Base-by-base conservation (phyloP, 2,888 invertebrate genomes). In the Linyphia triangularis region DNA sequence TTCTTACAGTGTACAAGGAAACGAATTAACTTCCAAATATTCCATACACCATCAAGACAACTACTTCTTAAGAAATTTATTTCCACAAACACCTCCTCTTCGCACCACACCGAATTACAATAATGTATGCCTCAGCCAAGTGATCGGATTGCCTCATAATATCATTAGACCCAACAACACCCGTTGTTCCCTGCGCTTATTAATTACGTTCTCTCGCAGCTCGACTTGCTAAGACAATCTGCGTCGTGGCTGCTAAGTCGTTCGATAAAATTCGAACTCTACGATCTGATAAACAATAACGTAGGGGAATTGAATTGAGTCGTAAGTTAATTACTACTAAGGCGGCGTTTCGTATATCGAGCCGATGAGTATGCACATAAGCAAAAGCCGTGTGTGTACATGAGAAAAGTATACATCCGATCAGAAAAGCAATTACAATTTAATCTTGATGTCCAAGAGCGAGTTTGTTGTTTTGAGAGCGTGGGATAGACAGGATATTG, bases 351-450 rank as follows among this genome's bases (percentile, higher is more conserved):
- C n/a, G 51, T 78, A 19, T 78, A 26, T 67, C 43, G n/a, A 51
- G n/a, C n/a, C 1, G 51, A 16, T 16, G 51, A 1, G 51, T 28
- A n/a, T 65, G 65, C n/a, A n/a, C n/a, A n/a, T n/a, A n/a, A n/a
- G n/a, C n/a, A n/a, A n/a, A n/a, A n/a, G 37, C 40, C 63, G 24
- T 65, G 78, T 65, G 9, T 67, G 43, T 30, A 40, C 67, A 51
- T 78, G 51, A 13, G 33, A 57, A 37, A 26, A 70, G 59, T 59
- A 81, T 37, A 70, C 70, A 59, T 19, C 9, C 59, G 57, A 33
- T 33, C 59, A 59, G 57, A 69, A 70, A 51, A 69, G 69, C 37
- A 70, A 81, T 81, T 69, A 81, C 81, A n/a, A 40, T 63, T 77
- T 37, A 77, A 77, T 77, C 77, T 77, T 40, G 63, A 22, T 63